Evolutionary conservation across 2,797 vertebrate genomes (phyloP).

Genomic region (Oreonectes daqikongensis): DNA sequence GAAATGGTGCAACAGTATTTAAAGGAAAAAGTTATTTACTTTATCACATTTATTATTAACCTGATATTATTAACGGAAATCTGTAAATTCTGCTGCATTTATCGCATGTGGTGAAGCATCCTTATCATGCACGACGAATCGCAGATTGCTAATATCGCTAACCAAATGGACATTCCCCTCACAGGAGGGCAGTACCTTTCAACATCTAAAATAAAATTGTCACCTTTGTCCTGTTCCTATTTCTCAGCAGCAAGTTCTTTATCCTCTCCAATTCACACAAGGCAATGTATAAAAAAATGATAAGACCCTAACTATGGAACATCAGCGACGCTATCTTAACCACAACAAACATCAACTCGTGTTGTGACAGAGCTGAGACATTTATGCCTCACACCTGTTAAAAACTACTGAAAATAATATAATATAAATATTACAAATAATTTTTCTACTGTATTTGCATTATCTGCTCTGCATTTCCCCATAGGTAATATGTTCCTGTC

Average conservation of each 20-base stretch:
- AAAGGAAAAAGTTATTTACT: no score
- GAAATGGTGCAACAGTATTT: not conserved
- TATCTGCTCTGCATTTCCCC: constrained; percentile 54
- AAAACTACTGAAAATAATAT: no score
- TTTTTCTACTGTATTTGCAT: no score
- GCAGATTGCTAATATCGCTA: no score
- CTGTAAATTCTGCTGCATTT: no score
- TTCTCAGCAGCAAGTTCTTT: constrained; percentile 14
- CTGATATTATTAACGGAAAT: no score
- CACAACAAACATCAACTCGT: constrained; percentile 42
- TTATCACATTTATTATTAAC: no score
- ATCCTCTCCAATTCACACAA: not conserved
- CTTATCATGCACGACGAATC: no score
- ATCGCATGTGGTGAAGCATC: no score
- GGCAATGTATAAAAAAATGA: constrained; percentile 36
- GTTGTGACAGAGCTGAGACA: not conserved
- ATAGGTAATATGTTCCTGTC: constrained; percentile 48
- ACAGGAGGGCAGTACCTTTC: no score
- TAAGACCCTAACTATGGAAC: not conserved
- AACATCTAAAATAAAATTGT: not conserved
- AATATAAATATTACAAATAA: no score
- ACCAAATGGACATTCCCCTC: no score
- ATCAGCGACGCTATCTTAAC: constrained; percentile 3
- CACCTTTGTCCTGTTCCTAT: not conserved
- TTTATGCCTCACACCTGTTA: not conserved